phyloP scores from a whole-genome alignment of 2,113 vertebrate genomes.

The Synodontis membranacea region DNA sequence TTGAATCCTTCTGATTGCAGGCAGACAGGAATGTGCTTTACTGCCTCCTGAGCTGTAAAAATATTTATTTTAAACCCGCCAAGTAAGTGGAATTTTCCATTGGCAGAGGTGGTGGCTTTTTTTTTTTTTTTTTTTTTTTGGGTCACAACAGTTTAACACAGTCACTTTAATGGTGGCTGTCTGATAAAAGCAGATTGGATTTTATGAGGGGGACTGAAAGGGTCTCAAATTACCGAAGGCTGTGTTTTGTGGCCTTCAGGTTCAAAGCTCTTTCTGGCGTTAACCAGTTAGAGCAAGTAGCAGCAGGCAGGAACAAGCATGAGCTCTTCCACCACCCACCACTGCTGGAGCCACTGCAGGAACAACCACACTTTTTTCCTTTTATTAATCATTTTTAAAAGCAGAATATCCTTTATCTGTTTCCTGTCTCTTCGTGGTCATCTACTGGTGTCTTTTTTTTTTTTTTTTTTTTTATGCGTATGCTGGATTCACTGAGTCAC shows the following conservation, averaged over 20 bases:
- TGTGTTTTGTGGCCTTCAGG: slow-evolving; percentile 15
- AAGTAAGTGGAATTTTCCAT: slow-evolving; percentile 72
- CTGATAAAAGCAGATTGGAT: slow-evolving; percentile 24
- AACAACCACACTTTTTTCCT: background rate
- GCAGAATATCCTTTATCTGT: background rate
- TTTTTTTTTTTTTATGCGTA: background rate
- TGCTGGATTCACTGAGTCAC: slow-evolving; percentile 2
- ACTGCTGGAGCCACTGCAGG: background rate
- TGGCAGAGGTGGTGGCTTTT: slow-evolving; percentile 48
- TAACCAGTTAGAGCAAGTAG: slow-evolving; percentile 25
- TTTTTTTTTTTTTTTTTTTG: slow-evolving; percentile 11
- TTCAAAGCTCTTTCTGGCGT: slow-evolving; percentile 13
- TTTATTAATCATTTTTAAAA: slow-evolving; percentile 1
- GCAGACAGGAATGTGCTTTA: slow-evolving; percentile 68
- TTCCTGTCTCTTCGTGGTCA: background rate
- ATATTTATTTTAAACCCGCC: slow-evolving; percentile 70
- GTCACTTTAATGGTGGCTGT: slow-evolving; percentile 31
- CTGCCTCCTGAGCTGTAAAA: slow-evolving; percentile 60
- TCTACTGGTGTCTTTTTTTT: background rate
- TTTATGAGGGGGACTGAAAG: slow-evolving; percentile 11
- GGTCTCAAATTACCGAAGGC: slow-evolving; percentile 10
- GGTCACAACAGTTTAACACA: background rate
- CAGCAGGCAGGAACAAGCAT: background rate
- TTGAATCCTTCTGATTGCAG: slow-evolving; percentile 62
- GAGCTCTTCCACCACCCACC: background rate